Base-by-base conservation (phyloP, 2,113 vertebrate species). In the Atractosteus spatula region DNA sequence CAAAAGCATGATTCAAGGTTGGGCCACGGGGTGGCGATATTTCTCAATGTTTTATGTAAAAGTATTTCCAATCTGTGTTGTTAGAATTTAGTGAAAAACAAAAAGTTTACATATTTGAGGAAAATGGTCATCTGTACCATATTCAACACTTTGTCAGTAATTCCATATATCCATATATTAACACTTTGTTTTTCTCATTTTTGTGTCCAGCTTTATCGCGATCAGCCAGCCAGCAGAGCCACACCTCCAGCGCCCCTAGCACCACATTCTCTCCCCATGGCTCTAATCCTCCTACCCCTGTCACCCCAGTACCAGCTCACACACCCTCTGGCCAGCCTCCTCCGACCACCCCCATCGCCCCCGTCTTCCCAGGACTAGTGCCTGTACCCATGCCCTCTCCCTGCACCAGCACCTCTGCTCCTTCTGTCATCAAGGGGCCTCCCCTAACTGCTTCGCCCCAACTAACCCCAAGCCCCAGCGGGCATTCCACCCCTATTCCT, bases 361-460 rank as follows among this genome's bases (percentile, higher is more conserved):
- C 94, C 0, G 84, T 94, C 66, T 98, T 98, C 74, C 91, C 96
- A 41, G 93, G 96, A 75, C 92, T 97, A 77, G 87, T 94, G 69
- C 89, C 94, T 12, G 69, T 85, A 29, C 65, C 83, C 61, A 82
- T 87, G 7, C 84, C 80, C 14, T 87, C 87, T 10, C 88, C 83
- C 1, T 71, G 69, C 61, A 71, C 88, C 0, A 2, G 84, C 55
- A 85, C 82, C 0, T 92, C 91, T 13, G 90, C 90, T 55, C 83
- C 93, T 10, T 90, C 94, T 8, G 91, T 92, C 68, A 92, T 92
- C 70, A 92, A 82, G 81, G 85, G 82, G 1, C 90, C 87, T 7
- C 88, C 77, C 64, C 29, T 70, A 12, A 17, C 70, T 42, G 29
- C 70, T 43, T 80, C 80, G 63, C 77, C 82, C 56, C 78, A 79